Percentiles rank a stretch among this genome's conserved stretches.
phyloP scores from a whole-genome alignment of 2,113 vertebrate genomes.

The Pygoscelis adeliae region DNA sequence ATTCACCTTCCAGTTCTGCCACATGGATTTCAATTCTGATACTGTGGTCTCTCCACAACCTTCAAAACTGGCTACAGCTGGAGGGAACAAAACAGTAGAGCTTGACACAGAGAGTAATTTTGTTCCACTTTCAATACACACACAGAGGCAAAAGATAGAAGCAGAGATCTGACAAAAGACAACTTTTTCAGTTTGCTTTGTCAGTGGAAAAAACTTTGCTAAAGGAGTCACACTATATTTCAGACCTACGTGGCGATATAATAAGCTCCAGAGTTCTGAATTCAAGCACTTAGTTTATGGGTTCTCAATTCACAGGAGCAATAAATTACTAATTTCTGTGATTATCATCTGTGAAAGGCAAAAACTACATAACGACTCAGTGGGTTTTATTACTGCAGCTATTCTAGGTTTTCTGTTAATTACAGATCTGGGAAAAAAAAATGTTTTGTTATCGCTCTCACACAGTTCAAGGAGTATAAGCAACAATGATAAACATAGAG shows the following conservation, averaged over 20 bases:
- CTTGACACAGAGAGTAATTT: background rate
- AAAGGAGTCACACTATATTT: background rate
- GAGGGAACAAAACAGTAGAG: background rate
- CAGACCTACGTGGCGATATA: background rate
- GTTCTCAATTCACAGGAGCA: constrained; percentile 58
- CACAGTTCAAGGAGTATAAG: constrained; percentile 19
- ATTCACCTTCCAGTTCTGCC: background rate
- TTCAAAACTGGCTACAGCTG: background rate
- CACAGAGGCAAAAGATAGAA: background rate
- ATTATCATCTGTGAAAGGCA: constrained; percentile 78
- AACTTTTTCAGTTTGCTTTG: background rate
- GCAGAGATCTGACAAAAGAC: background rate
- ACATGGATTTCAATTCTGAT: background rate
- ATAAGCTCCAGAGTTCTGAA: constrained; percentile 20
- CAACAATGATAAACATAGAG: background rate
- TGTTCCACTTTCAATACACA: background rate
- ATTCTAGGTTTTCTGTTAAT: constrained; percentile 73
- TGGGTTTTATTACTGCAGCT: constrained; percentile 71
- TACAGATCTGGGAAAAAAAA: constrained; percentile 70
- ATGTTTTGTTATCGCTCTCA: constrained; percentile 56
- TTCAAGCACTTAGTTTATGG: constrained; percentile 34
- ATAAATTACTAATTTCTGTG: constrained; percentile 71
- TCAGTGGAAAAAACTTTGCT: background rate
- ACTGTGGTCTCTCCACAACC: background rate
- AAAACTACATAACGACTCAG: constrained; percentile 62